These are phyloP conservation scores for Esperia sulphurella DNA, from an alignment of 2,888 invertebrate genomes.

Conservation along the genomic window DNA sequence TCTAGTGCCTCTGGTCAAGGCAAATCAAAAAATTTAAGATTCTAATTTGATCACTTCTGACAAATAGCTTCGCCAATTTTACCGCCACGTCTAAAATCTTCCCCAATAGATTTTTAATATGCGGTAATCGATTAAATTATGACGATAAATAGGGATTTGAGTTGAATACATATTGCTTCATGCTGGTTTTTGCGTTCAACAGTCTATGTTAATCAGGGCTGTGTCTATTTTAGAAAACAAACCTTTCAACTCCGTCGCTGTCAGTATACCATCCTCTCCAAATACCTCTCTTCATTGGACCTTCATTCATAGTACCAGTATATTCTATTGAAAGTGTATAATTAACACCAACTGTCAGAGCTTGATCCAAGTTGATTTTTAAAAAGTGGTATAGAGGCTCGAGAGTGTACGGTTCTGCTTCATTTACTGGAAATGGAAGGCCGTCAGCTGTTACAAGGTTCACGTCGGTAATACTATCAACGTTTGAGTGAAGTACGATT, in stretches of 20 bases:
- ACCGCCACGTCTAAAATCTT: too few species aligned
- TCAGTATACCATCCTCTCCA: constrained; percentile 68
- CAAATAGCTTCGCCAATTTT: too few species aligned
- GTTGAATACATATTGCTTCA: too few species aligned
- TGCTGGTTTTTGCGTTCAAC: too few species aligned
- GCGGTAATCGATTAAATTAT: too few species aligned
- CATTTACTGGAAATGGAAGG: constrained; percentile 22
- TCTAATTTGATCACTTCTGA: too few species aligned
- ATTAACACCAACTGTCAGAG: constrained; percentile 34
- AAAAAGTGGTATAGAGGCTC: constrained; percentile 64
- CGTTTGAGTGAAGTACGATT: constrained; percentile 73
- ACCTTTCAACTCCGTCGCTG: constrained; percentile 52
- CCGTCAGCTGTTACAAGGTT: constrained; percentile 25
- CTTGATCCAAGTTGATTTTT: constrained; percentile 45
- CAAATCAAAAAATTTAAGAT: too few species aligned
- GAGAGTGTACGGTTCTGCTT: constrained; percentile 23
- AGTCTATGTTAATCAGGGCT: neutral
- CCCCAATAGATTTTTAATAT: too few species aligned
- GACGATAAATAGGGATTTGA: too few species aligned
- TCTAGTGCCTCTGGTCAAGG: too few species aligned
- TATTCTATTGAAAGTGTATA: constrained; percentile 71
- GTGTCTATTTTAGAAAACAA: neutral
- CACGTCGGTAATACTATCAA: constrained; percentile 43
- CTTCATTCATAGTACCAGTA: constrained; percentile 70
- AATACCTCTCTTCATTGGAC: constrained; percentile 68